These are phyloP conservation scores for Taenioides sp. DNA, from an alignment of 2,797 vertebrate species.

Conservation along the genomic window DNA sequence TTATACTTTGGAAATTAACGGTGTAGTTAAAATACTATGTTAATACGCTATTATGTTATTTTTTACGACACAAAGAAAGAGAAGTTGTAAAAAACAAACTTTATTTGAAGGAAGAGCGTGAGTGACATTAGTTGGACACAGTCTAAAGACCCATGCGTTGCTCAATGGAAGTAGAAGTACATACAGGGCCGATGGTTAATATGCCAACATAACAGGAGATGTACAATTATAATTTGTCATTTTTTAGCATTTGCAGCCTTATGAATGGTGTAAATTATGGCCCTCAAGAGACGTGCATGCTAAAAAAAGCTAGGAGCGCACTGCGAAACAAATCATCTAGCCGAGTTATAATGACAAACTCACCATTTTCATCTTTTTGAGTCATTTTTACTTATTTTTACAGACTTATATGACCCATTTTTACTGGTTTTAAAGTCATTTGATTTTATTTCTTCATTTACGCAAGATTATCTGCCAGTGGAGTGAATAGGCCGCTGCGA, in stretches of 20 bases:
- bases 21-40: too few relatives aligned
- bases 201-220: conserved; percentile 9
- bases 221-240: not conserved
- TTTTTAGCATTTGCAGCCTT: conserved; percentile 1
- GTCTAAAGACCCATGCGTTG: conserved; percentile 28
- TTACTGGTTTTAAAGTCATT: too few relatives aligned
- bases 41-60: too few relatives aligned
- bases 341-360: not conserved
- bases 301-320: conserved; percentile 12
- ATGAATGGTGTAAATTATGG: conserved; percentile 25
- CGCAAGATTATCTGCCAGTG: too few relatives aligned
- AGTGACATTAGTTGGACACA: conserved; percentile 22
- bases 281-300: conserved; percentile 50
- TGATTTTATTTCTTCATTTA: too few relatives aligned
- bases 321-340: not conserved
- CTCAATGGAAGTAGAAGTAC: not conserved
- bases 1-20: too few relatives aligned
- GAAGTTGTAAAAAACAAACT: not conserved
- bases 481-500: too few relatives aligned
- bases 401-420: not conserved
- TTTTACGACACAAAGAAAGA: too few relatives aligned
- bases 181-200: not conserved
- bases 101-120: conserved; percentile 52
- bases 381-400: too few relatives aligned
- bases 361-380: not conserved